Percentiles rank a stretch among this genome's conserved stretches.
phyloP scores from a whole-genome alignment of 2,797 vertebrate genomes.

The Crypturellus tataupa region DNA sequence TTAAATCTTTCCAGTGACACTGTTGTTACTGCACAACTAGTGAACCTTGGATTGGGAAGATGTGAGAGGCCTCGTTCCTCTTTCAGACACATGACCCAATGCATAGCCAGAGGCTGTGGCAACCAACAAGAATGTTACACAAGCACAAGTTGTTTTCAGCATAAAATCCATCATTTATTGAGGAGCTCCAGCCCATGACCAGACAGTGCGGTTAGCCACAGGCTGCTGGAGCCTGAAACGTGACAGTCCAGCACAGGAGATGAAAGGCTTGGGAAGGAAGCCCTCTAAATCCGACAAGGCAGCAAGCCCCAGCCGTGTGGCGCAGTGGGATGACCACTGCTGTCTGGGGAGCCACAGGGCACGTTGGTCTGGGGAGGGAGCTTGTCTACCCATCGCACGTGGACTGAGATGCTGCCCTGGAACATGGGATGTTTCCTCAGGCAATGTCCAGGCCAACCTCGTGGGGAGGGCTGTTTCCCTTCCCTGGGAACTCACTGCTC shows the following conservation, averaged over 20 bases:
- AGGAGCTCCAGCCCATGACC: slow-evolving; percentile 33
- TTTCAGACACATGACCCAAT: background rate
- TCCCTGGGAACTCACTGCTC: background rate
- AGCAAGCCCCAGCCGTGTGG: background rate
- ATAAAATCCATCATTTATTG: background rate
- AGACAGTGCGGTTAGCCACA: slow-evolving; percentile 6
- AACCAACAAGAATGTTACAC: background rate
- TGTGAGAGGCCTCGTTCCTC: background rate
- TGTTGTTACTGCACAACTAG: background rate
- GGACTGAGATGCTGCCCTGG: background rate
- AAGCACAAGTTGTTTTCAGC: background rate
- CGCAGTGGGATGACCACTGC: background rate
- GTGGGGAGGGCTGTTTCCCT: background rate
- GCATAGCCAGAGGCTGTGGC: background rate
- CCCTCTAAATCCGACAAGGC: slow-evolving; percentile 10
- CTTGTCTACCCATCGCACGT: background rate
- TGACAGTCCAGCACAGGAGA: background rate
- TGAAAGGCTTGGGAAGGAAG: background rate
- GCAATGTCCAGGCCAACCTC: background rate
- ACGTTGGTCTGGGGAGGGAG: background rate
- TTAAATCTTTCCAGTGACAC: background rate
- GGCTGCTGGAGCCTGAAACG: slow-evolving; percentile 26
- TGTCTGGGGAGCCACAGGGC: background rate
- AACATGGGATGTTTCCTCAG: background rate
- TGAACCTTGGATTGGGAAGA: background rate